Evolutionary conservation across 2,888 invertebrate species (phyloP).

Genomic region (Latrodectus hesperus): DNA sequence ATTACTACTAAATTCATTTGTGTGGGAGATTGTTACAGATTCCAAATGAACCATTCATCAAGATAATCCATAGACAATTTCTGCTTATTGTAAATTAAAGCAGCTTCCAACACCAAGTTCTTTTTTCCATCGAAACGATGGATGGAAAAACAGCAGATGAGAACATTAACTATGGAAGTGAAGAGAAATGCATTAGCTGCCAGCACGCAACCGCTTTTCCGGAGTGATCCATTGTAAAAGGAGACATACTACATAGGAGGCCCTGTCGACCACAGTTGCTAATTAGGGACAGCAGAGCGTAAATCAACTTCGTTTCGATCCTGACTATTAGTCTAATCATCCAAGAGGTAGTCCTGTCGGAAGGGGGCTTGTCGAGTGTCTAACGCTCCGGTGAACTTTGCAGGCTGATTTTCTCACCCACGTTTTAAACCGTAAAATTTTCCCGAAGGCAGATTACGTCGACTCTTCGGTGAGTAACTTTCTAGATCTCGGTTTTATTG

Average conservation of each 20-base stretch:
- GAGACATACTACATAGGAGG: not conserved
- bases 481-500: too few relatives aligned
- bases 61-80: too few relatives aligned
- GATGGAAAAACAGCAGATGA: not conserved
- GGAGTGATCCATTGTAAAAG: conserved; percentile 27
- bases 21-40: too few relatives aligned
- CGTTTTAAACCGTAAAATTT: not conserved
- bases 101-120: not conserved
- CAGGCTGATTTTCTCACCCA: not conserved
- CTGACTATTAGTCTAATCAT: conserved; percentile 47
- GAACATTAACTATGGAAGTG: not conserved
- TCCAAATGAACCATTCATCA: too few relatives aligned
- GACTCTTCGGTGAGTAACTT: too few relatives aligned
- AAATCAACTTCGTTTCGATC: conserved; percentile 37
- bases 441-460: too few relatives aligned
- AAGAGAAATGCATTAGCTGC: conserved; percentile 6
- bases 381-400: not conserved
- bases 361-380: conserved; percentile 10
- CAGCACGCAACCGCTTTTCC: conserved; percentile 11
- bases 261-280: conserved; percentile 30
- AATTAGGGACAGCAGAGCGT: conserved; percentile 45
- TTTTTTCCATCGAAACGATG: not conserved
- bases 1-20: too few relatives aligned
- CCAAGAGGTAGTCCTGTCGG: conserved; percentile 13
- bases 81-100: not conserved